A percentile compares a stretch with the other conserved stretches of the same genome.
phyloP scores from a whole-genome alignment of 2,797 vertebrate species.

The Kryptolebias ocellatus region DNA sequence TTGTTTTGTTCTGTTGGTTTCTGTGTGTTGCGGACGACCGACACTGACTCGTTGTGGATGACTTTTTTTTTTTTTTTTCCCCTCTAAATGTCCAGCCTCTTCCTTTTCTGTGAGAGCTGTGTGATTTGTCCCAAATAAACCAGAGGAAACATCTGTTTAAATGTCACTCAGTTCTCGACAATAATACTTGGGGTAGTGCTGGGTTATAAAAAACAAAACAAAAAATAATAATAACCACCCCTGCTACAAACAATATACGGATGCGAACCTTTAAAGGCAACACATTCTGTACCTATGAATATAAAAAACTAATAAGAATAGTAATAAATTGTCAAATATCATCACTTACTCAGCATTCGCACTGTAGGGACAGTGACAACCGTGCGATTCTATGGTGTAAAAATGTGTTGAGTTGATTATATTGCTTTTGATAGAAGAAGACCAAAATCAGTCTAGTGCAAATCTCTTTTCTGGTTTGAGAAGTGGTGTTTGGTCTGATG shows the following conservation, averaged over 20 bases:
- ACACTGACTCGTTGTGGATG: slow-evolving; percentile 62
- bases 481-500: slow-evolving; percentile 79
- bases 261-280: slow-evolving; percentile 63
- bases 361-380: slow-evolving; percentile 60
- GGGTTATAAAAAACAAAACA: slow-evolving; percentile 18
- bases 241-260: slow-evolving; percentile 56
- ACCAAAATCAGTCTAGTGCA: slow-evolving; percentile 87
- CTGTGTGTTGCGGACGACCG: slow-evolving; percentile 55
- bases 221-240: slow-evolving; percentile 7
- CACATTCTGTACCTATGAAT: slow-evolving; percentile 70
- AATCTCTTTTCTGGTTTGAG: slow-evolving; percentile 85
- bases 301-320: slow-evolving; percentile 37
- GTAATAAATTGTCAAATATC: slow-evolving; percentile 55
- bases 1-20: slow-evolving; percentile 37
- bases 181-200: slow-evolving; percentile 58
- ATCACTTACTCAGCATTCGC: slow-evolving; percentile 69
- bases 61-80: slow-evolving; percentile 58
- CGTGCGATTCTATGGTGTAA: slow-evolving; percentile 54
- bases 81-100: slow-evolving; percentile 56
- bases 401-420: slow-evolving; percentile 75
- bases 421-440: slow-evolving; percentile 85
- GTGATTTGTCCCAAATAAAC: slow-evolving; percentile 76
- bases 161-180: slow-evolving; percentile 78
- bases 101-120: slow-evolving; percentile 62
- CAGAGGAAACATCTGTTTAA: slow-evolving; percentile 79